phyloP scores from a whole-genome alignment of 1,140 invertebrate species.

The Meloidogyne hapla region DNA sequence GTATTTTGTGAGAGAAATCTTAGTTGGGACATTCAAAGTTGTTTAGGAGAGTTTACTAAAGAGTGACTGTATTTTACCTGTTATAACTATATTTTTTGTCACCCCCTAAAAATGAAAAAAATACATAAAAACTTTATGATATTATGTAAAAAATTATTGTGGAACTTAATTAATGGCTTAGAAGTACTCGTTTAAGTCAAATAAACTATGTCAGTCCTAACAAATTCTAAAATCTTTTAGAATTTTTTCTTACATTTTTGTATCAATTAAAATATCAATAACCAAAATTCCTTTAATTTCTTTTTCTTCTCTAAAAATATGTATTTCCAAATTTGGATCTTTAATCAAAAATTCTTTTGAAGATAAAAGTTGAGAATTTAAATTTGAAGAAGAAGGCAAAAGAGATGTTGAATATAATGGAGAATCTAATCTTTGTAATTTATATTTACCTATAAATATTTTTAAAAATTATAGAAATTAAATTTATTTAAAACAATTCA shows the following conservation, averaged over 20 bases:
- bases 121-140: no score
- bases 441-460: not conserved
- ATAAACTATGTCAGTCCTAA: no score
- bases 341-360: not conserved
- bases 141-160: no score
- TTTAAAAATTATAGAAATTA: not conserved
- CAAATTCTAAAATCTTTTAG: no score
- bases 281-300: slow-evolving; percentile 3
- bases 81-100: no score
- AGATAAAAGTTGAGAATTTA: not conserved
- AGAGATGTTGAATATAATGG: not conserved
- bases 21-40: no score
- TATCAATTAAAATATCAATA: slow-evolving; percentile 9
- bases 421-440: not conserved
- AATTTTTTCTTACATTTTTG: slow-evolving; percentile 4
- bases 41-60: no score
- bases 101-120: no score
- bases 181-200: no score
- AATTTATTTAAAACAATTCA: not conserved
- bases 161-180: no score
- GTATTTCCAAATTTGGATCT: slow-evolving; percentile 1
- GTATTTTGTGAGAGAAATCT: no score
- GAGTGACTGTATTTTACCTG: no score
- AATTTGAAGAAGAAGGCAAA: not conserved
- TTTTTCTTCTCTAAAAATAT: not conserved